These are phyloP conservation scores for Cynocephalus volans DNA, from an alignment of 2,113 vertebrate species.

Conservation along the genomic window DNA sequence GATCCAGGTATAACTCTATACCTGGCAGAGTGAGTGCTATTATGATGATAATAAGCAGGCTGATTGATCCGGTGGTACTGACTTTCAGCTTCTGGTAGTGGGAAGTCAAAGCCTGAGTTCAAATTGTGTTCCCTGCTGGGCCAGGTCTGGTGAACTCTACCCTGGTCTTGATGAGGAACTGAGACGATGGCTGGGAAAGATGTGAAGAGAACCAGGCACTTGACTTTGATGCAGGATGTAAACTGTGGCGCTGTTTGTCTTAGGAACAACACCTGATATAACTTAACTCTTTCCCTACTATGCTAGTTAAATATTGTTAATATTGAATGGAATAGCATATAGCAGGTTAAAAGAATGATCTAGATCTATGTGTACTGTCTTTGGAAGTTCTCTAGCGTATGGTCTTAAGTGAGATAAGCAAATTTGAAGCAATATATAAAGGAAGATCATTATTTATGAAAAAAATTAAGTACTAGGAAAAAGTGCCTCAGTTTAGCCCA, in stretches of 20 bases:
- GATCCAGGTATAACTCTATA: background rate
- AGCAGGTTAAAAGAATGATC: background rate
- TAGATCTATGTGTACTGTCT: background rate
- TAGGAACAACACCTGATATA: background rate
- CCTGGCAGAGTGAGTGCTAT: background rate
- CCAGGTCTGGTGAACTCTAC: background rate
- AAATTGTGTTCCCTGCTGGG: background rate
- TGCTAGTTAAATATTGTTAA: background rate
- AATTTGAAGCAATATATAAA: constrained; percentile 6
- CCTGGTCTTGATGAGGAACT: background rate
- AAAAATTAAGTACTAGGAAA: background rate
- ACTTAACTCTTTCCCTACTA: background rate
- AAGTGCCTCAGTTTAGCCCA: background rate
- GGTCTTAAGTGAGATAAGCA: background rate
- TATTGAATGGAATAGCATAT: background rate
- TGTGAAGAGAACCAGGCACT: background rate
- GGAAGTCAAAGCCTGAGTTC: background rate
- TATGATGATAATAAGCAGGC: background rate
- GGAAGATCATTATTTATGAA: background rate
- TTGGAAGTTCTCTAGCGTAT: background rate
- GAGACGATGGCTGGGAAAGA: background rate
- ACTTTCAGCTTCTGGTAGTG: background rate
- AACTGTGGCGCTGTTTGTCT: background rate
- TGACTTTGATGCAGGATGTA: background rate
- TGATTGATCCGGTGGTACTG: background rate